A percentile compares a stretch with the other conserved stretches of the same genome.
phyloP scores from a whole-genome alignment of 1,140 invertebrate species.

The Magallana angulata region DNA sequence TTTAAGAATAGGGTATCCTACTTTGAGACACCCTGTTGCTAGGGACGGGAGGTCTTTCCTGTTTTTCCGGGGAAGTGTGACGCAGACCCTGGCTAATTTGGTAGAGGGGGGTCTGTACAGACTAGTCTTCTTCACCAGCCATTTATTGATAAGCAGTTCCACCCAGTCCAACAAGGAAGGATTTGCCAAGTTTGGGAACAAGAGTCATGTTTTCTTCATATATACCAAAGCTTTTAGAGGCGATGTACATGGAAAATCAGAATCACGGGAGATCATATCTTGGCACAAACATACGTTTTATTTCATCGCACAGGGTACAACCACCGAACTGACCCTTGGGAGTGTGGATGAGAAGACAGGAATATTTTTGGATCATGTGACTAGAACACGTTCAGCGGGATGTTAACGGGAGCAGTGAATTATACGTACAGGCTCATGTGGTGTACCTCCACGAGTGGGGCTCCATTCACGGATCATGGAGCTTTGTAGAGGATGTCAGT shows the following conservation, averaged over 20 bases:
- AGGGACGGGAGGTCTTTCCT: too few species aligned
- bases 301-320: constrained; percentile 42
- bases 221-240: constrained; percentile 55
- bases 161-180: constrained; percentile 54
- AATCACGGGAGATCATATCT: constrained; percentile 39
- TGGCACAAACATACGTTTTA: constrained; percentile 65
- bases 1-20: too few species aligned
- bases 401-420: constrained; percentile 6
- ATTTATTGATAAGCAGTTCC: constrained; percentile 45
- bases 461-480: constrained; percentile 62
- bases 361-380: constrained; percentile 51
- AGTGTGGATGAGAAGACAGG: constrained; percentile 48
- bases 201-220: constrained; percentile 56
- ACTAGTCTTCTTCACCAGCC: constrained; percentile 48
- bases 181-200: constrained; percentile 47
- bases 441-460: constrained; percentile 64
- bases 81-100: too few species aligned
- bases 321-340: constrained; percentile 20
- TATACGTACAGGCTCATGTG: constrained; percentile 51
- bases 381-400: constrained; percentile 47
- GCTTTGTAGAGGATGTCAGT: constrained; percentile 59
- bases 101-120: constrained; percentile 37
- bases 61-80: too few species aligned
- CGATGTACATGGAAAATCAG: constrained; percentile 38
- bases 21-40: too few species aligned